Evolutionary conservation across 23 tunicate genomes (phyloP).

Genomic region (Halocynthia aurantium): DNA sequence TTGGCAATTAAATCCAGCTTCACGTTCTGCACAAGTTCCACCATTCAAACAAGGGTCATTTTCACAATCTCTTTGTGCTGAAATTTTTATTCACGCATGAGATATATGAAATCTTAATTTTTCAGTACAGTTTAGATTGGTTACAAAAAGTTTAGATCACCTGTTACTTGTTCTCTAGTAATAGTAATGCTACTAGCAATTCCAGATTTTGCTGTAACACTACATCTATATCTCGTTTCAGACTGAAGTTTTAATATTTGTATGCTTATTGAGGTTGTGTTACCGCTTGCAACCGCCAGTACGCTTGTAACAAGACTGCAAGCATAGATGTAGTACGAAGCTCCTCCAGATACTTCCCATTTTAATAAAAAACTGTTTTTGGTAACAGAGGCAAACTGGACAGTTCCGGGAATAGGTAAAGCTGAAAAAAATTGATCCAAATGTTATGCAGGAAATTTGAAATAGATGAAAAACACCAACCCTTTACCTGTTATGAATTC

Average conservation of each 20-base stretch:
- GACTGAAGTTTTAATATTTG: neutral
- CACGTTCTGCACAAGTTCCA: neutral
- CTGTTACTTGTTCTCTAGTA: neutral
- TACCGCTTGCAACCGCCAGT: neutral
- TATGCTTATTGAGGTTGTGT: neutral
- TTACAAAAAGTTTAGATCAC: too few species aligned
- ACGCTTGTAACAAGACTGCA: neutral
- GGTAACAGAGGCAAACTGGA: neutral
- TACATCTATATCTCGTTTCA: neutral
- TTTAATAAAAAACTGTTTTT: neutral
- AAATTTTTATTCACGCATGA: too few species aligned
- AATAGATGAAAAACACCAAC: neutral
- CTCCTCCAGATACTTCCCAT: constrained; percentile 2
- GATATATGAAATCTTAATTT: too few species aligned
- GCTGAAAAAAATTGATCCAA: neutral
- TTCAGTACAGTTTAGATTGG: too few species aligned
- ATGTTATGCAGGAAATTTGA: neutral
- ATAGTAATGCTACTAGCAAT: neutral
- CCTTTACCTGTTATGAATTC: neutral
- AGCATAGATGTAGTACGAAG: neutral
- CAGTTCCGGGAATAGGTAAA: neutral
- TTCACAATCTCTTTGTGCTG: neutral
- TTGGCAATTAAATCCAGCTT: neutral
- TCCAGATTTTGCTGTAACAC: neutral
- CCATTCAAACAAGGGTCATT: neutral